These are phyloP conservation scores for Periparus ater DNA, from an alignment of 2,797 vertebrate genomes.

Conservation along the genomic window DNA sequence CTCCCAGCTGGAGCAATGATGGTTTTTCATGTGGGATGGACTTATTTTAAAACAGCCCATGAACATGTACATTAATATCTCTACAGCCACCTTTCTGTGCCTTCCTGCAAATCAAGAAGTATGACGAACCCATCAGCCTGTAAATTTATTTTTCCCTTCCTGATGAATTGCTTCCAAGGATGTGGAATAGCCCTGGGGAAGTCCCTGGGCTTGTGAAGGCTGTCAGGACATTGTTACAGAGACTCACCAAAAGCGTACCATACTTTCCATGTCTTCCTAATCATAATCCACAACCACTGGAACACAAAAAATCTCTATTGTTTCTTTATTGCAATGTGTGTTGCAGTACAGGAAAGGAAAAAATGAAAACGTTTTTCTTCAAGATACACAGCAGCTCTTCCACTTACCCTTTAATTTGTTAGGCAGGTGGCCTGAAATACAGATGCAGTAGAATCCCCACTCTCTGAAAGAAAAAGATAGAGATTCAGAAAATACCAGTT, in stretches of 20 bases:
- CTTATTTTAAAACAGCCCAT: neutral
- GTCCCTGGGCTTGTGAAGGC: neutral
- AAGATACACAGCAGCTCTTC: neutral
- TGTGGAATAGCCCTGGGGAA: neutral
- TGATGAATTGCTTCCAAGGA: neutral
- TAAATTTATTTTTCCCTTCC: neutral
- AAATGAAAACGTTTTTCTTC: neutral
- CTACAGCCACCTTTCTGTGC: neutral
- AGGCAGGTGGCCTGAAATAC: neutral
- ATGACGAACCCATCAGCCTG: neutral
- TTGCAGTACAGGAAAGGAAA: neutral
- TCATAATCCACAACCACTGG: fast-evolving
- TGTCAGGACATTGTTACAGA: neutral
- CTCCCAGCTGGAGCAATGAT: neutral
- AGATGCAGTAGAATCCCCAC: neutral
- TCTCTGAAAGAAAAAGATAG: neutral
- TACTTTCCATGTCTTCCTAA: neutral
- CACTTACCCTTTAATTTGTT: neutral
- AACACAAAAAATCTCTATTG: neutral
- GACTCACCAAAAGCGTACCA: neutral
- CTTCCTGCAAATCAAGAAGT: neutral
- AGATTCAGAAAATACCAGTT: neutral
- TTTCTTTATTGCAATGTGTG: neutral
- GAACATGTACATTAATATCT: neutral
- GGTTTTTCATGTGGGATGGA: neutral